Conservation (phyloP, 1,140 invertebrate genomes). For the Pachypeltis micranthus region DNA sequence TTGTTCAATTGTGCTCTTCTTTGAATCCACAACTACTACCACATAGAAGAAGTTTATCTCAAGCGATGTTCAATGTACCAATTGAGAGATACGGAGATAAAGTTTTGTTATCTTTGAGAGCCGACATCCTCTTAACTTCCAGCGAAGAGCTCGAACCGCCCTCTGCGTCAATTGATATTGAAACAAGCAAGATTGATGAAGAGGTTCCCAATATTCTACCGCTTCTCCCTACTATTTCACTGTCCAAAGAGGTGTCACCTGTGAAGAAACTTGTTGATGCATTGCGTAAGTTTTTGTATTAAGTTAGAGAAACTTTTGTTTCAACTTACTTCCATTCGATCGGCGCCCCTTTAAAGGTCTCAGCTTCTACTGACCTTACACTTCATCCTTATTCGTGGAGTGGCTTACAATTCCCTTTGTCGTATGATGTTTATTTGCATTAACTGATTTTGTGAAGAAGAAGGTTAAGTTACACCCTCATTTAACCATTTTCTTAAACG, state of each 20-base stretch:
- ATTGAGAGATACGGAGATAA: constrained; percentile 13
- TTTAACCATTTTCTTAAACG: too few species aligned
- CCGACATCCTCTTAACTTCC: constrained; percentile 51
- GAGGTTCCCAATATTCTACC: constrained; percentile 3
- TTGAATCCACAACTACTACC: constrained; percentile 39
- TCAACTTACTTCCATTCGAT: too few species aligned
- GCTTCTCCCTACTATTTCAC: neutral
- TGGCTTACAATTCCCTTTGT: too few species aligned
- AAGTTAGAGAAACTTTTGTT: too few species aligned
- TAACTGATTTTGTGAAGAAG: too few species aligned
- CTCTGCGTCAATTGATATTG: constrained; percentile 42
- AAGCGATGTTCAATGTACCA: constrained; percentile 23
- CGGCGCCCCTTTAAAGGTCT: constrained; percentile 29
- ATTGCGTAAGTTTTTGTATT: neutral
- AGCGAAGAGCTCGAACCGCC: constrained; percentile 30
- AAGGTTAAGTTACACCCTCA: too few species aligned
- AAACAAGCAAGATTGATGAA: neutral
- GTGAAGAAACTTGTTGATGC: neutral
- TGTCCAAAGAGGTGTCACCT: neutral
- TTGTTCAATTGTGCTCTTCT: constrained; percentile 54
- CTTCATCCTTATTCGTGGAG: too few species aligned
- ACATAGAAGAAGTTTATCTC: constrained; percentile 13
- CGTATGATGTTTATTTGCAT: too few species aligned
- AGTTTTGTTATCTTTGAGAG: constrained; percentile 47
- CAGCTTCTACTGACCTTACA: too few species aligned